These are phyloP conservation scores for Mya arenaria DNA, from an alignment of 1,140 invertebrate species.

Conservation along the genomic window DNA sequence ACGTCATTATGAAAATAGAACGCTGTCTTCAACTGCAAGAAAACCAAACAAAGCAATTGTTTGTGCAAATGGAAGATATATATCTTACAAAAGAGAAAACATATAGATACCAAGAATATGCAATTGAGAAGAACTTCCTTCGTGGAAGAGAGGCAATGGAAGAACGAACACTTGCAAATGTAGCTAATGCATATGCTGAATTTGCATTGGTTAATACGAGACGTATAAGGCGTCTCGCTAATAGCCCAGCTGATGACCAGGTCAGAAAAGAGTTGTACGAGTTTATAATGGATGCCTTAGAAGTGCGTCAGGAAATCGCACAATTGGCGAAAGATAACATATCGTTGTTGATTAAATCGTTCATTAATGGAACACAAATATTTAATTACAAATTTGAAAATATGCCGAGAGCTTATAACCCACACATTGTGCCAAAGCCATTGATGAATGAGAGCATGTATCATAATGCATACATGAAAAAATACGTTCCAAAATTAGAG, in stretches of 20 bases:
- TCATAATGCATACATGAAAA: slow-evolving; percentile 45
- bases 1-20: slow-evolving; percentile 23
- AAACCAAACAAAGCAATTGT: slow-evolving; percentile 6
- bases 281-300: slow-evolving; percentile 13
- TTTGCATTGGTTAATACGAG: slow-evolving; percentile 22
- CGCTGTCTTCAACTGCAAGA: slow-evolving; percentile 4
- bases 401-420: slow-evolving; percentile 59
- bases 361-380: slow-evolving; percentile 38
- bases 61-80: slow-evolving; percentile 12
- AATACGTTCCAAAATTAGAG: slow-evolving; percentile 48
- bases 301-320: slow-evolving; percentile 5
- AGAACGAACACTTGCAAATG: slow-evolving; percentile 51
- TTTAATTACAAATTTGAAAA: slow-evolving; percentile 53
- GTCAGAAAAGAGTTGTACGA: slow-evolving; percentile 22
- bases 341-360: slow-evolving; percentile 4
- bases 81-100: slow-evolving; percentile 32
- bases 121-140: slow-evolving; percentile 56
- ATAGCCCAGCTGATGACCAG: background rate
- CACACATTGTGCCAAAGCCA: slow-evolving; percentile 62
- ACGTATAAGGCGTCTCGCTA: background rate
- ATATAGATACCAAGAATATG: slow-evolving; percentile 51
- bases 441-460: slow-evolving; percentile 58
- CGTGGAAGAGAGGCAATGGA: slow-evolving; percentile 58
- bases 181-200: slow-evolving; percentile 40
- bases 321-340: slow-evolving; percentile 38